These are phyloP conservation scores for Candoia aspera DNA, from an alignment of 2,113 vertebrate species.

Conservation along the genomic window DNA sequence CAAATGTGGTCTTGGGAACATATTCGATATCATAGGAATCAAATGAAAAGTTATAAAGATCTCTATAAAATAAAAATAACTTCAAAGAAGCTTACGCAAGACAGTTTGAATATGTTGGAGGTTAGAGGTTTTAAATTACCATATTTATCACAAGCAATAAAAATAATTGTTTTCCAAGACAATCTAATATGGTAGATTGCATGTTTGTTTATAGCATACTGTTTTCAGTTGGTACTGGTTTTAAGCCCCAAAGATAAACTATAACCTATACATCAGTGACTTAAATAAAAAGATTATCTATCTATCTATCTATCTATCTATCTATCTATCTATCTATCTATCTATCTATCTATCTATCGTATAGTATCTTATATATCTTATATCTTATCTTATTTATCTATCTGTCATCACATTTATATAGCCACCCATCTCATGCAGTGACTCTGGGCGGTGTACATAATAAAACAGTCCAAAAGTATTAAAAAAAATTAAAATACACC, in stretches of 20 bases:
- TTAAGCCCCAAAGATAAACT: not conserved
- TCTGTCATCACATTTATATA: no score
- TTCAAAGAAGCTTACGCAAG: slow-evolving; percentile 83
- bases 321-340: no score
- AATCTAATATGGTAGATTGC: not conserved
- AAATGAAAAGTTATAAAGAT: slow-evolving; percentile 85
- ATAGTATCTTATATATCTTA: no score
- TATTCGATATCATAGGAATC: slow-evolving; percentile 81
- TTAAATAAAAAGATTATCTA: not conserved
- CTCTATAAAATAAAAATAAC: slow-evolving; percentile 93
- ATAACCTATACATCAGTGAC: not conserved
- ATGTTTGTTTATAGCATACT: not conserved
- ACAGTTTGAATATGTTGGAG: slow-evolving; percentile 80
- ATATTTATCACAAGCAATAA: not conserved
- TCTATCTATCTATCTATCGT: no score
- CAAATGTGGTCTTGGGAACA: slow-evolving; percentile 95
- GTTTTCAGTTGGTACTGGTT: not conserved
- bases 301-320: no score
- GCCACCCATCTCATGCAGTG: no score
- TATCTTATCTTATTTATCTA: no score
- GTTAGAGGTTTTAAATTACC: slow-evolving; percentile 68
- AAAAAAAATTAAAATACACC: no score
- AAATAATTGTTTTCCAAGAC: not conserved
- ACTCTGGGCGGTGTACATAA: no score
- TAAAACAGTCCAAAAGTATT: no score